Evolutionary conservation across 92 coral and sea anemone species (phyloP), one percentile per base, ranked within the genome.

Genomic region (Hydrozoanthus gracilis): DNA sequence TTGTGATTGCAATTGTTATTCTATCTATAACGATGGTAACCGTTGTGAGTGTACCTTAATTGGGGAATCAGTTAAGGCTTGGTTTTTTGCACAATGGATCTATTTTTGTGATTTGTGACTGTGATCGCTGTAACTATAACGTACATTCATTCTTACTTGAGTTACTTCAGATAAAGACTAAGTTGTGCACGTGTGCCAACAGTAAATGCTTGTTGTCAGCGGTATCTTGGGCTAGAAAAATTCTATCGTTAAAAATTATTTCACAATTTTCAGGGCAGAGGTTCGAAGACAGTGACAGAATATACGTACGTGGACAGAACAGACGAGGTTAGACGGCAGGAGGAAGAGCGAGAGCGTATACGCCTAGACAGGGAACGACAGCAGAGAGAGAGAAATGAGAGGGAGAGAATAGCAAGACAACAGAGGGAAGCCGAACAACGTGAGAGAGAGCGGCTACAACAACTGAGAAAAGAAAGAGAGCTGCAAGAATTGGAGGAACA

Each of bases 241-340:
- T 5, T n/a, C 1, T 3, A 8, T 17, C 12, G 5, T 15, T 68
- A 9, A 1, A 20, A 46, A 7, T 17, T 72, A 27, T 15, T 8
- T 5, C 0, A n/a, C 4, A 51, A n/a, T 9, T 79, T 65, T 44
- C 48, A 61, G 84, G 44, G 55, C 10, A n/a, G 48, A 49, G 49
- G 77, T 0, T 27, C 79, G 66, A 70, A 71, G 18, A 54, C 68
- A 51, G 78, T 70, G 4, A 92, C 94, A 1, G 88, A 79, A 8
- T 78, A 73, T 83, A 86, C 52, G 16, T 92, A 90, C 78, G 90
- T 88, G 62, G 94, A 94, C 72, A 76, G 35, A 65, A 92, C 85
- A 6, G 85, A 20, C 4, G 87, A 70, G 0, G 79, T 73, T 18
- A 60, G 48, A 51, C 79, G 86, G 80, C 52, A 5, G 7, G 88